Conservation (phyloP, 2,797 vertebrate genomes). For the Vipera ursinii region DNA sequence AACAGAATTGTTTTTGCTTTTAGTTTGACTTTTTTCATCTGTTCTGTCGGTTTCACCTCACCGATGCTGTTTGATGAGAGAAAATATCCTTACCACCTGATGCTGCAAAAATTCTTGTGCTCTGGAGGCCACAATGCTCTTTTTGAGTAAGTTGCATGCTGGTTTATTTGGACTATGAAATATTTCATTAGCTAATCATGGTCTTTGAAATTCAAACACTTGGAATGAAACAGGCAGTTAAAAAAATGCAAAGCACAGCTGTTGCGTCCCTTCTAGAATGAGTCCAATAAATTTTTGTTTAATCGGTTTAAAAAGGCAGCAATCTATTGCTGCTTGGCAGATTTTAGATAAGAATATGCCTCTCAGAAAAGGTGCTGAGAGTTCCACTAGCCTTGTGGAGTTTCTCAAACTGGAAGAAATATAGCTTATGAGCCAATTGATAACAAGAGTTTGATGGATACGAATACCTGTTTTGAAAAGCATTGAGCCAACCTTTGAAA, state of each 20-base stretch:
- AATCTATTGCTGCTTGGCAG: not conserved
- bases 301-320: not conserved
- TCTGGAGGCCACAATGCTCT: slow-evolving; percentile 94
- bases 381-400: not conserved
- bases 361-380: not conserved
- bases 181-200: not conserved
- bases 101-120: slow-evolving; percentile 97
- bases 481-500: not conserved
- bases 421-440: not conserved
- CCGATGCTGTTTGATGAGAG: slow-evolving; percentile 96
- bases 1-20: slow-evolving; percentile 9
- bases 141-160: slow-evolving; percentile 83
- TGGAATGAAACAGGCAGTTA: not conserved
- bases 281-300: not conserved
- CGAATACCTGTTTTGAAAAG: not conserved
- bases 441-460: not conserved
- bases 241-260: not conserved
- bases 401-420: not conserved
- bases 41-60: slow-evolving; percentile 95
- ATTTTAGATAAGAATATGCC: not conserved
- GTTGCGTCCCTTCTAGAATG: not conserved
- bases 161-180: not conserved
- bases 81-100: slow-evolving; percentile 96
- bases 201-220: not conserved
- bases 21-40: slow-evolving; percentile 96